phyloP scores from a whole-genome alignment of 2,113 vertebrate species.

The Taurulus bubalis region DNA sequence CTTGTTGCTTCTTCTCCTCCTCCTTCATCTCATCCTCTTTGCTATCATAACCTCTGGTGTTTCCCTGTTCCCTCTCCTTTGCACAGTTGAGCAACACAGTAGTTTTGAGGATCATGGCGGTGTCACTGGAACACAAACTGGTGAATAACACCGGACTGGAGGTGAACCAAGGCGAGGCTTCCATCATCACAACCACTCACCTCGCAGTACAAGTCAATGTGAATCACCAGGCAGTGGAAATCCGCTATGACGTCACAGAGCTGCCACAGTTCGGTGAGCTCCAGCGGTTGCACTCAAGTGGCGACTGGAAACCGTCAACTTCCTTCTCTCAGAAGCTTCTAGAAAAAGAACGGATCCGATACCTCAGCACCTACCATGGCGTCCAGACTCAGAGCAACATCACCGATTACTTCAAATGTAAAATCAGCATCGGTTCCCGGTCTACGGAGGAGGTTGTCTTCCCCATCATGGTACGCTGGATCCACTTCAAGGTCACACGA shows the following conservation, averaged over 20 bases:
- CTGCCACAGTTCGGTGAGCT: slow-evolving; percentile 86
- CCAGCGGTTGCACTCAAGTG: slow-evolving; percentile 80
- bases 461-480: slow-evolving; percentile 83
- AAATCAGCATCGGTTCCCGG: slow-evolving; percentile 79
- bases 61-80: not conserved
- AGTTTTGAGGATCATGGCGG: slow-evolving; percentile 85
- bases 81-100: slow-evolving; percentile 86
- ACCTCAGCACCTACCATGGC: slow-evolving; percentile 83
- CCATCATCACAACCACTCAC: slow-evolving; percentile 81
- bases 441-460: slow-evolving; percentile 81
- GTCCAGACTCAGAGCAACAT: slow-evolving; percentile 80
- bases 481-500: slow-evolving; percentile 85
- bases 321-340: slow-evolving; percentile 87
- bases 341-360: slow-evolving; percentile 81
- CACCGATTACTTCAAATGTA: slow-evolving; percentile 87
- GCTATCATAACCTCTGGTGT: not conserved
- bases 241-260: slow-evolving; percentile 82
- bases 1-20: not conserved
- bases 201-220: slow-evolving; percentile 86
- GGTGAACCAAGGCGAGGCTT: slow-evolving; percentile 82
- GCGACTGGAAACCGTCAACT: slow-evolving; percentile 83
- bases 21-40: not conserved
- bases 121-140: slow-evolving; percentile 85
- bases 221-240: slow-evolving; percentile 76
- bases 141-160: slow-evolving; percentile 84